Evolutionary conservation across 2,113 vertebrate species (phyloP), one percentile per base, ranked within the genome.

Genomic region (Malurus cyaneus): DNA sequence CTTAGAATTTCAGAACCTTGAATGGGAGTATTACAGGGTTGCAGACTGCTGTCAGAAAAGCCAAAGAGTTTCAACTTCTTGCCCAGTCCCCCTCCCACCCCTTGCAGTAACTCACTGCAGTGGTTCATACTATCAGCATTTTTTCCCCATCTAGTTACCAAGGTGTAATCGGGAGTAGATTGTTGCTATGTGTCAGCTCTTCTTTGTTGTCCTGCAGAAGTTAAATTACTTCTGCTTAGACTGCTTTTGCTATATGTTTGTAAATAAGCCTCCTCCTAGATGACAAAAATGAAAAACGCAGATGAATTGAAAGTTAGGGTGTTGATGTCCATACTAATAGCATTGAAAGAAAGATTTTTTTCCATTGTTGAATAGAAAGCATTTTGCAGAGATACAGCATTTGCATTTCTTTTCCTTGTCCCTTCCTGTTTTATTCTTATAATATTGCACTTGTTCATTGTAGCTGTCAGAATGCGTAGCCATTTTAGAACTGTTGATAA

Each of bases 381-480:
- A 49, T 16, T 94, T 93, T 93, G 89, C 92, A 86, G 86, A 96
- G 77, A 94, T 74, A 88, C 90, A 92, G 92, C 86, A 42, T 93
- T 92, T 66, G 24, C 10, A 9, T 86, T 89, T 92, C 61, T 91
- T 80, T 94, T 86, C 77, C 50, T 44, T 60, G 46, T 92, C 82
- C n/a, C 69, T 73, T 95, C 76, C 93, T 76, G 69, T 62, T 88
- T 80, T 52, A 67, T 54, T 85, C 94, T 89, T 77, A 84, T 24
- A 50, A 14, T 98, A 98, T 97, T 97, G 97, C 97, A 97, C 97
- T 89, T 92, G 91, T 73, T 97, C 91, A 60, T 41, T 8, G 29
- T 57, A 76, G 85, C 74, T 89, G 46, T 95, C 78, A 93, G 89
- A 76, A 94, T 52, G 88, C 65, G 52, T 83, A 88, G 85, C 79